phyloP scores from a whole-genome alignment of 2,113 vertebrate species.

The Ellobius talpinus region DNA sequence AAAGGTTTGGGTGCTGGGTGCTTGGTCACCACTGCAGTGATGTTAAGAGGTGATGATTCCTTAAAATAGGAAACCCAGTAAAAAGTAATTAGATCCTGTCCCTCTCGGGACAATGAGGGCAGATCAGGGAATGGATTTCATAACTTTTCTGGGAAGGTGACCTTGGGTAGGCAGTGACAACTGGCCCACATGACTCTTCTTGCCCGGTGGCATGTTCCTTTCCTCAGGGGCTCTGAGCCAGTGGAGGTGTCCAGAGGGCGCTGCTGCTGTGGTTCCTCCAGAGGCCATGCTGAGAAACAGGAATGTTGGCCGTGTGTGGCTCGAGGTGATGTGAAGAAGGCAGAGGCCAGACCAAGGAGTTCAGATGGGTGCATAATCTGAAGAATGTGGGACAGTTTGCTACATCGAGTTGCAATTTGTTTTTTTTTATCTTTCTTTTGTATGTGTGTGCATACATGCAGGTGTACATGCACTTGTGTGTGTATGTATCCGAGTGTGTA shows the following conservation, averaged over 20 bases:
- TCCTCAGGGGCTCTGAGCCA: background rate
- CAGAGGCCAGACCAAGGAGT: background rate
- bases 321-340: background rate
- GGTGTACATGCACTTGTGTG: background rate
- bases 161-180: background rate
- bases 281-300: background rate
- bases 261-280: background rate
- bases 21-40: background rate
- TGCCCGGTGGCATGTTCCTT: background rate
- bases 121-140: background rate
- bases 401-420: background rate
- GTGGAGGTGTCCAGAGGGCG: background rate
- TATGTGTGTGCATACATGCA: background rate
- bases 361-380: background rate
- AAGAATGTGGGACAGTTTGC: background rate
- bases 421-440: background rate
- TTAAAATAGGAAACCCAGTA: background rate
- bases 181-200: background rate
- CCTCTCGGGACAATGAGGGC: background rate
- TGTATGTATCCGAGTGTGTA: background rate
- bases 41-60: background rate
- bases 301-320: background rate
- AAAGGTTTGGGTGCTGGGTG: background rate
- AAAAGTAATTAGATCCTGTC: background rate
- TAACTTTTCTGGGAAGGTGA: background rate